Evolutionary conservation across 2,113 vertebrate genomes (phyloP), one percentile per base, ranked within the genome.

Genomic region (Chloebia gouldiae): DNA sequence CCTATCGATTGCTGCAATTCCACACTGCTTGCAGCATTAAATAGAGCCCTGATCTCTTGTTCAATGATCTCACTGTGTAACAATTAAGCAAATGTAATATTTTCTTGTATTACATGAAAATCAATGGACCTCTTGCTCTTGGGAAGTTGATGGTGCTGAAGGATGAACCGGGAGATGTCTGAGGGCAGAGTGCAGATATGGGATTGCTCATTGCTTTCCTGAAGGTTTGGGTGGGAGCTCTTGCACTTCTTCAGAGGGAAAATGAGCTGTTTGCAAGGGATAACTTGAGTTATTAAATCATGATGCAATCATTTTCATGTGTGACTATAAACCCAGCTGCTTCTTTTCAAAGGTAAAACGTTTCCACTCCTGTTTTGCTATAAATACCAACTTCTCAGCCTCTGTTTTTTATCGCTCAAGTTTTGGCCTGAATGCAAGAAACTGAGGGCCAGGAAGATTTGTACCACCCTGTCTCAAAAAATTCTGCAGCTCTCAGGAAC

Each of bases 41-140:
- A 99, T 95, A 98, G 96, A 94, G 96, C 96, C 98, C 98, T 98
- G 98, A 98, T 99, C 99, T 99, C 98, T 98, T 98, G 98, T 97
- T 98, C 97, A 93, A 96, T 97, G 97, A 97, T 97, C 98, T 98
- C 94, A 97, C 98, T 98, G 98, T 98, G 98, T 98, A 98, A 99
- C 99, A 99, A 99, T 99, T 98, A 99, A 98, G 97, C 97, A 97
- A 97, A 98, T 98, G 98, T 98, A 99, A 99, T 99, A 98, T 99
- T 99, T 99, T 99, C 98, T 98, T 99, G 98, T 99, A 98, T 98
- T 98, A 99, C 99, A 99, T 99, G 98, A 97, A 98, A 99, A 99
- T 99, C 99, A 99, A 99, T 99, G 97, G 98, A 99, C 98, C 99
- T 98, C 96, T 97, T 98, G 98, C 98, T 98, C 98, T 97, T 73